Percentiles rank a stretch among this genome's conserved stretches.
phyloP scores from a whole-genome alignment of 2,888 invertebrate species.

The Patella pellucida region DNA sequence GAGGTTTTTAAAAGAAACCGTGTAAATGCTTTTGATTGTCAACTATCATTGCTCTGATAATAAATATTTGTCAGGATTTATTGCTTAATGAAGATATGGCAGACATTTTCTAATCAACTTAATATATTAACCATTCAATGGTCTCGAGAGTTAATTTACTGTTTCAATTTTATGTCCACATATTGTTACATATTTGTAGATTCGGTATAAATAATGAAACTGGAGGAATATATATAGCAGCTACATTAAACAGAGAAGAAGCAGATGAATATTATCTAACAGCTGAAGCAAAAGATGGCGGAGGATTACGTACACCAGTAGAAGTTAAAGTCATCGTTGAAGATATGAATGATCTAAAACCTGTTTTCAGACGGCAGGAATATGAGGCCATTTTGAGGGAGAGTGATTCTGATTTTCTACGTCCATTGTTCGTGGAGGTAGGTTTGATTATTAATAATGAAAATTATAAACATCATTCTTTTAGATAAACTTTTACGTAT shows the following conservation, averaged over 20 bases:
- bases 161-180: too few species aligned
- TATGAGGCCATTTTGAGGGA: conserved; percentile 77
- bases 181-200: conserved; percentile 44
- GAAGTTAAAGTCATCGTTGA: conserved; percentile 59
- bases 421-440: conserved; percentile 82
- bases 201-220: conserved; percentile 79
- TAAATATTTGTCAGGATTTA: too few species aligned
- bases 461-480: neutral
- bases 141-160: too few species aligned
- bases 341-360: conserved; percentile 66
- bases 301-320: conserved; percentile 73
- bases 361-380: conserved; percentile 56
- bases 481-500: neutral
- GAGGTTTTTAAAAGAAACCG: too few species aligned
- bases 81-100: too few species aligned
- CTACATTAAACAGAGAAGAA: conserved; percentile 81
- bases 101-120: too few species aligned
- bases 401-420: conserved; percentile 82
- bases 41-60: too few species aligned
- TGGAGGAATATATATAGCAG: conserved; percentile 79
- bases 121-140: too few species aligned
- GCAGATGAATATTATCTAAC: conserved; percentile 86
- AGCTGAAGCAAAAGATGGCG: conserved; percentile 85
- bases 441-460: neutral
- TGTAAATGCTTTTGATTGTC: too few species aligned